phyloP scores from a whole-genome alignment of 2,113 vertebrate species.

The Callorhinus ursinus region DNA sequence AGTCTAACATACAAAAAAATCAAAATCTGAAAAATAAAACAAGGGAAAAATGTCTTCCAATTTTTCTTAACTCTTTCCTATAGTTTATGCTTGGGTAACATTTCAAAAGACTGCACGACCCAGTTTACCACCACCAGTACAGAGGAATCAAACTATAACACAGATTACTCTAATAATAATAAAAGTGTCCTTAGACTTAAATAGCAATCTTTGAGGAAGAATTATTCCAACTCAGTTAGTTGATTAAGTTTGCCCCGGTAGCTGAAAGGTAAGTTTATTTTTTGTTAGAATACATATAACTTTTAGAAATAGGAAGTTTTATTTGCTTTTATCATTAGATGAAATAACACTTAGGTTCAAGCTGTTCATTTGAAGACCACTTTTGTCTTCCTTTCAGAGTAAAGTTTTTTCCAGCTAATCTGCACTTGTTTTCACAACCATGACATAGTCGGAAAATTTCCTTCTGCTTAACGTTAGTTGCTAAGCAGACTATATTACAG shows the following conservation, averaged over 20 bases:
- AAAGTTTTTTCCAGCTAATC: conserved; percentile 34
- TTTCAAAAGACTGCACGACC: conserved; percentile 19
- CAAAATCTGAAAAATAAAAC: neutral
- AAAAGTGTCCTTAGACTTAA: conserved; percentile 15
- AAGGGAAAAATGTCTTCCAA: conserved; percentile 13
- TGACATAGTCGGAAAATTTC: neutral
- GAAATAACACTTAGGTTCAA: conserved; percentile 31
- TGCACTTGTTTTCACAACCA: conserved; percentile 69
- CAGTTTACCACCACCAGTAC: neutral
- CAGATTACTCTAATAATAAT: neutral
- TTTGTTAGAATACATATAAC: conserved; percentile 25
- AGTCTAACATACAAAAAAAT: neutral
- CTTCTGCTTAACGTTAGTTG: conserved; percentile 49
- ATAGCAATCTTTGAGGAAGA: conserved; percentile 24
- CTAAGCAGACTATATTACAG: conserved; percentile 50
- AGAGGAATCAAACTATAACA: conserved; percentile 13
- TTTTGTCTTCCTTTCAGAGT: conserved; percentile 50
- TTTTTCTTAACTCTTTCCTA: neutral
- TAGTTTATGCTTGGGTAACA: neutral
- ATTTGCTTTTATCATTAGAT: conserved; percentile 60
- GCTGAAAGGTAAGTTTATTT: conserved; percentile 57
- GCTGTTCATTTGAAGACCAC: neutral
- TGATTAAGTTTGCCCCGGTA: neutral
- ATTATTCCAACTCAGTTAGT: neutral
- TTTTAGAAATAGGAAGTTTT: conserved; percentile 36